Conservation (phyloP, 2,888 invertebrate genomes). For the Trachelus stipa region DNA sequence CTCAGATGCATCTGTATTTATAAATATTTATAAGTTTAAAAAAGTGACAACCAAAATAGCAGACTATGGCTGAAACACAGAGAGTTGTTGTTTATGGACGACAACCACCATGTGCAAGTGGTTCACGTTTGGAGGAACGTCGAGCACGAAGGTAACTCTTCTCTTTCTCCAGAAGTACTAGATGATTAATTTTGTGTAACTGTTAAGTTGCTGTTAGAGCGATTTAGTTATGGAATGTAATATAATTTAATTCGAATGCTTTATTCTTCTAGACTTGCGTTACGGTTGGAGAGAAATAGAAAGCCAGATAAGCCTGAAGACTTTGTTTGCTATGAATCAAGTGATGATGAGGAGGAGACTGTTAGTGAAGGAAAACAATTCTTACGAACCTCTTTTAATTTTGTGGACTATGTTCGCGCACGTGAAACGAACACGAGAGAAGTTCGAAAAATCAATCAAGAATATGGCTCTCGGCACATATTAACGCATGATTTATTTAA, state of each 20-base stretch:
- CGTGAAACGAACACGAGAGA: constrained; percentile 80
- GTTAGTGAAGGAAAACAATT: constrained; percentile 78
- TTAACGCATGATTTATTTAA: constrained; percentile 90
- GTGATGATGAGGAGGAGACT: constrained; percentile 88
- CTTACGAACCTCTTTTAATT: constrained; percentile 84
- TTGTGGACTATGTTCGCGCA: constrained; percentile 86
- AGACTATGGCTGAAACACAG: constrained; percentile 78
- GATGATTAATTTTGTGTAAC: background rate
- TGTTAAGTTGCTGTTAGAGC: background rate
- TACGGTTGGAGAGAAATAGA: constrained; percentile 77
- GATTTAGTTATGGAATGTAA: background rate
- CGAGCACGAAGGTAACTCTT: constrained; percentile 73
- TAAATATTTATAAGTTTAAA: background rate
- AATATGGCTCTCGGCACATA: constrained; percentile 89
- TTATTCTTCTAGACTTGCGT: constrained; percentile 46
- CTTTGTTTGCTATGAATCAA: constrained; percentile 90
- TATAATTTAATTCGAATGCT: constrained; percentile 1
- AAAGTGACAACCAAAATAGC: background rate
- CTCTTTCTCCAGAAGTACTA: constrained; percentile 46
- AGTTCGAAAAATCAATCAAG: constrained; percentile 78
- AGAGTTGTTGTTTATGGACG: constrained; percentile 79
- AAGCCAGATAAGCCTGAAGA: constrained; percentile 91
- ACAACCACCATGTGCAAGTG: constrained; percentile 82
- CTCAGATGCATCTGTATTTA: background rate
- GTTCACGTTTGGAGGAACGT: constrained; percentile 80